Evolutionary conservation across 2,797 vertebrate species (phyloP), one percentile per base, ranked within the genome.

Genomic region (Phoebastria nigripes): DNA sequence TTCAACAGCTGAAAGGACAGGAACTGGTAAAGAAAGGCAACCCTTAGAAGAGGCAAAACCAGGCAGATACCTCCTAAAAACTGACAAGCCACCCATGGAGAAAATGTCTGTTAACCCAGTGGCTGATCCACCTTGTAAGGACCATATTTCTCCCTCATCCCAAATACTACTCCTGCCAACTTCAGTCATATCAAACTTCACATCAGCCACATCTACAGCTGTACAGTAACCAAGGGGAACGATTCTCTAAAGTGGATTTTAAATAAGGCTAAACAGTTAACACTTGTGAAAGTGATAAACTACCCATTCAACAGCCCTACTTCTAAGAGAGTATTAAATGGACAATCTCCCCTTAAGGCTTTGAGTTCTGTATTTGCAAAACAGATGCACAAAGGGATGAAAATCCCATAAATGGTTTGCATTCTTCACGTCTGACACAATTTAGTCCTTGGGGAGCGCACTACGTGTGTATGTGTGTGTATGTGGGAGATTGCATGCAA

Each of bases 351-450:
- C 16, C 85, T 71, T 63, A 77, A 83, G 66, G 72, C 56, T 94
- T 26, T 49, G 18, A 94, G 71, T 33, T 89, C 42, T 39, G 47
- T 59, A 66, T 86, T 85, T 74, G 47, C 56, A 83, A 83, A 80
- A 93, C 67, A 93, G 69, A 90, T 42, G 28, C 25, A 65, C 0
- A 0, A 86, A 72, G 5, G 16, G 46, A 87, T 55, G 58, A 69
- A 96, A 93, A 91, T 41, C 89, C 82, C 72, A 86, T 79, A 90
- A 88, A 69, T 33, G 20, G 59, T 54, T 92, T 92, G 81, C 51
- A 87, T 82, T 92, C n/a, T 52, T 76, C 59, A 56, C 46, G 69
- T 25, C 33, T 87, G 80, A 94, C 56, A 94, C 35, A 62, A 51
- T 39, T 87, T 31, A 81, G 42, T 58, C 26, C 2, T 56, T 63